phyloP scores from a whole-genome alignment of 1,140 invertebrate genomes.

The Aricia agestis region DNA sequence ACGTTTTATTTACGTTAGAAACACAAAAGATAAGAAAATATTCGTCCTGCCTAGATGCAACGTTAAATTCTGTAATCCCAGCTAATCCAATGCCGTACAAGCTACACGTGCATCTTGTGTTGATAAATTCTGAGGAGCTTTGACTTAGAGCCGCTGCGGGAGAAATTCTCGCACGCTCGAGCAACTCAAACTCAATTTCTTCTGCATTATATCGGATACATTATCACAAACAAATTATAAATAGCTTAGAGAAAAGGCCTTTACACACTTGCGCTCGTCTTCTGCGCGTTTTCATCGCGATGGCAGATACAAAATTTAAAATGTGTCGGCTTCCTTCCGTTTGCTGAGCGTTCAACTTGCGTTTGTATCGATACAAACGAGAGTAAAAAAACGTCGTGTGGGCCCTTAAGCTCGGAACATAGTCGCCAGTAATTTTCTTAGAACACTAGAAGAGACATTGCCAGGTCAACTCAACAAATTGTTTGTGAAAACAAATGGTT shows the following conservation, averaged over 20 bases:
- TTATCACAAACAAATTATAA: constrained; percentile 1
- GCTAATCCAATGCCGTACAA: not conserved
- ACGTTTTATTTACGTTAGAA: not conserved
- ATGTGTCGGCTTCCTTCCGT: no score
- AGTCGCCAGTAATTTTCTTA: not conserved
- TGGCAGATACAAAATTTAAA: no score
- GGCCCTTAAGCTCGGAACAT: not conserved
- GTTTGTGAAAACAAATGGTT: no score
- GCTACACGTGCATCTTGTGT: constrained; percentile 9
- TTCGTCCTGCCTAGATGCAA: not conserved
- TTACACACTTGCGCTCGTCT: no score
- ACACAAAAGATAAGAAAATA: no score
- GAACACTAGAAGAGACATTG: not conserved
- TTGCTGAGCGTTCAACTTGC: no score
- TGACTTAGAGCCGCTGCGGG: not conserved
- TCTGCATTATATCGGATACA: not conserved
- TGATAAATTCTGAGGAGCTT: constrained; percentile 8
- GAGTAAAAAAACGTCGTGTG: no score
- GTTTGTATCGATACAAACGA: no score
- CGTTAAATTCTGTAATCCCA: constrained; percentile 1
- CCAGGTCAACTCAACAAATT: no score
- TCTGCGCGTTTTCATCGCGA: no score
- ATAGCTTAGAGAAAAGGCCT: not conserved
- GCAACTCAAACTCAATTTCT: not conserved
- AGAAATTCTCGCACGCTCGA: not conserved